Base-by-base conservation (phyloP, 2,797 vertebrate genomes). In the Gymnopithys bicolor region DNA sequence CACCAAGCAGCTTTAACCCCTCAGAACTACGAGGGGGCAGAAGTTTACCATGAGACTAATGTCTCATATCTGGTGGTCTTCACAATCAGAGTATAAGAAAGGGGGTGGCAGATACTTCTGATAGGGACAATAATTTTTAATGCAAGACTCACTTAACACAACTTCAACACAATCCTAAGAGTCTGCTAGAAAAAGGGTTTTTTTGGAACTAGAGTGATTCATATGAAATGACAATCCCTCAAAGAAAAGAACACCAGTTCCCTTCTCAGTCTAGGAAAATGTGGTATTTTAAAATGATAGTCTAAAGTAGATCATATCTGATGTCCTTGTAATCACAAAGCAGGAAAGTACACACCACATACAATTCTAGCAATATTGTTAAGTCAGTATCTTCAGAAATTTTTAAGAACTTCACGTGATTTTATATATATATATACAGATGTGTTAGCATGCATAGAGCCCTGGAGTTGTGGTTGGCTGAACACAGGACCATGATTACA, bases 11-110 rank as follows among this genome's bases (percentile, higher is more conserved):
- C 41, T 76, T 60, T 45, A 75, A 56, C 10, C 8, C 9, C 13
- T 52, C 12, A 12, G n/a, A 62, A 60, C 49, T 37, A 87, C 0
- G 0, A 73, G 75, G 10, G 13, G 21, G 9, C 18, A 37, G 19
- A 68, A 86, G 32, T 13, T 19, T 18, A 48, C 30, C 10, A 43
- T 49, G 19, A 70, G 35, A 33, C 35, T 48, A 63, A 84, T 2
- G 17, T 32, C 35, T 89, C 71, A 71, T 43, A 91, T 39, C 27
- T 69, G 15, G 51, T 1, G 1, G 46, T 17, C 33, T 52, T 0
- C 59, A 19, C 10, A 19, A 88, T 3, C 9, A 6, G 4, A 62
- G 71, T 21, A 30, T 30, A 71, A 51, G 19, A 51, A 75, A 78
- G 19, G 49, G 3, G 2, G 7, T 35, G 32, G 25, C 17, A 75